Evolutionary conservation across 2,888 invertebrate genomes (phyloP), one percentile per base, ranked within the genome.

Genomic region (Volucella zonaria): DNA sequence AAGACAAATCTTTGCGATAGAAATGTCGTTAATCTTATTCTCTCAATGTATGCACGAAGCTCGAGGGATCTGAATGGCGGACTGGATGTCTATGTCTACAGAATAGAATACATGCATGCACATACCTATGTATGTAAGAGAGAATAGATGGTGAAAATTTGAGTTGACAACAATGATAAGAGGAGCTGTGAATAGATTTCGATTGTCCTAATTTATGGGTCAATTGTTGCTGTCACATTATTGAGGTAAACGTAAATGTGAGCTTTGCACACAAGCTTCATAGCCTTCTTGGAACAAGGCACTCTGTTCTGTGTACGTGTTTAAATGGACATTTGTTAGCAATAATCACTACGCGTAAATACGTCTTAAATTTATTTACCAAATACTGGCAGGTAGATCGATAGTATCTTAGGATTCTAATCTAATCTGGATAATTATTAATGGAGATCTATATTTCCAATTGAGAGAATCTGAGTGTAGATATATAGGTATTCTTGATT

Each of bases 181-280:
- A 42, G 49, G n/a, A 31, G 52, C 58, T 62, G 62, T 62, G 75
- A 80, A 70, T 80, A 68, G 56, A 58, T 64, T 75, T 76, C 76
- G 59, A 68, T 62, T 70, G 75, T 51, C 62, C 31, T 75, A 23
- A 58, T 80, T 74, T 68, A 68, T 76, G 80, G 75, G 76, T 62
- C 80, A 75, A 68, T 62, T 80, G 68, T 62, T 62, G 67, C 62
- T 56, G 68, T 43, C 62, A 56, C 42, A 49, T 61, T 67, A 62
- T 62, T 56, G 23, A 47, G 62, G 18, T 75, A 68, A 45, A 10
- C 31, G 38, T 38, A 56, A 18, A 3, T 62, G 14, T 12, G 2
- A 23, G 45, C 14, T 9, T 23, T 45, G 43, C 18, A 18, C 14
- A 23, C 23, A n/a, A 9, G 14, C 8, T 56, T 1, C 9, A 56